These are phyloP conservation scores for Stomorhina lunata DNA, from an alignment of 2,888 invertebrate species.

Conservation along the genomic window DNA sequence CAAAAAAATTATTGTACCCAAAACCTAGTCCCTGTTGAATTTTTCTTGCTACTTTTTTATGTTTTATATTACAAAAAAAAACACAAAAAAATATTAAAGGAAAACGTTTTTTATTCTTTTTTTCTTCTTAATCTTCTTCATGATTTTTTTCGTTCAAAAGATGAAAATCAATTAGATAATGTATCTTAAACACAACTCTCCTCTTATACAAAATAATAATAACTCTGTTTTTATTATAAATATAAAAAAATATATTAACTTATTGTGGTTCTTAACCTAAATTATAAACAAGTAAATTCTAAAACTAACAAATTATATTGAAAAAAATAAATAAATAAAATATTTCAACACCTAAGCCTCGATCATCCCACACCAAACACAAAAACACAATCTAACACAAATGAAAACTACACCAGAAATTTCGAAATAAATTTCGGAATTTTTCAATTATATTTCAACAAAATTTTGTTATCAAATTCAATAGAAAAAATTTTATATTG, in stretches of 20 bases:
- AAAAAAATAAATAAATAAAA: not conserved
- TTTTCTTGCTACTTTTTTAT: slow-evolving; percentile 15
- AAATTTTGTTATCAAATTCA: too few species aligned
- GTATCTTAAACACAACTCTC: slow-evolving; percentile 44
- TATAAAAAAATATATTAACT: slow-evolving; percentile 24
- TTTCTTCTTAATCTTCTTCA: slow-evolving; percentile 62
- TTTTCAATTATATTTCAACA: too few species aligned
- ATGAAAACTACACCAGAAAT: too few species aligned
- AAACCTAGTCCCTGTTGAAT: slow-evolving; percentile 1
- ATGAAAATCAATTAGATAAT: slow-evolving; percentile 59
- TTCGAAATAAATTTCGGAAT: too few species aligned
- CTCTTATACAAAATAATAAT: slow-evolving; percentile 39
- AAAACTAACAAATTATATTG: slow-evolving; percentile 25
- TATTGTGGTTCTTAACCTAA: slow-evolving; percentile 52
- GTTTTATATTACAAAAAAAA: slow-evolving; percentile 31
- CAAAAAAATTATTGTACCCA: slow-evolving; percentile 36
- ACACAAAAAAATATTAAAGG: slow-evolving; percentile 44
- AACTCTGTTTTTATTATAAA: slow-evolving; percentile 21
- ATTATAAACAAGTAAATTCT: slow-evolving; percentile 1
- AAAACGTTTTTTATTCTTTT: slow-evolving; percentile 53
- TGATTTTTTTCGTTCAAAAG: slow-evolving; percentile 57
- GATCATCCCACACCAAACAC: slow-evolving; percentile 31
- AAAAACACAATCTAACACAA: slow-evolving; percentile 40
- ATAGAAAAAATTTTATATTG: too few species aligned
- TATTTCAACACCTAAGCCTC: slow-evolving; percentile 12